Conservation (phyloP, 2,888 invertebrate genomes). For the Tholera decimalis region DNA sequence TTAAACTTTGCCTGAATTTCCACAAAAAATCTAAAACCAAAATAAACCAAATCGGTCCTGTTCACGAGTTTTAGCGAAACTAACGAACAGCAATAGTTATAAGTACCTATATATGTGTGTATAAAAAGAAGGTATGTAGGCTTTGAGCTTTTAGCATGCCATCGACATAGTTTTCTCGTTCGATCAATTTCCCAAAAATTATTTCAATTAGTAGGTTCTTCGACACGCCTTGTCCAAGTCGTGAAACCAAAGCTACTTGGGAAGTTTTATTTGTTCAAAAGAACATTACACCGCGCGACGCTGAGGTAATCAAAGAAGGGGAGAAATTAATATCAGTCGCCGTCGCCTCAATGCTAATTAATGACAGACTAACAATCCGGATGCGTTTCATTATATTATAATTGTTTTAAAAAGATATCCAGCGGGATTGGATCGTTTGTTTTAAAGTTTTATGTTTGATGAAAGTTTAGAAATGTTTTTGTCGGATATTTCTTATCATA, state of each 20-base stretch:
- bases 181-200: background rate
- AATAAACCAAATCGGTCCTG: too few species aligned
- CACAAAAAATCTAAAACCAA: too few species aligned
- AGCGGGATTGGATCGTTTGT: constrained; percentile 70
- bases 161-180: background rate
- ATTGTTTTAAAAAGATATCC: constrained; percentile 86
- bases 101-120: too few species aligned
- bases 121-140: too few species aligned
- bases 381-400: constrained; percentile 81
- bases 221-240: constrained; percentile 16
- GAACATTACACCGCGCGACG: constrained; percentile 72
- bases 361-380: constrained; percentile 75
- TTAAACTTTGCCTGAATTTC: too few species aligned
- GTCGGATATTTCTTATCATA: background rate
- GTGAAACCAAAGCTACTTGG: constrained; percentile 25
- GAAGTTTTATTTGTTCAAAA: constrained; percentile 85
- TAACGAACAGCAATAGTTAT: too few species aligned
- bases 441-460: constrained; percentile 8
- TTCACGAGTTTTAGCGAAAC: too few species aligned
- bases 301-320: constrained; percentile 66
- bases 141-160: too few species aligned
- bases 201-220: background rate
- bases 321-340: constrained; percentile 70
- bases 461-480: background rate
- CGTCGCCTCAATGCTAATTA: constrained; percentile 80